Evolutionary conservation across 2,113 vertebrate genomes (phyloP).

Genomic region (Microcebus lehilahytsara): DNA sequence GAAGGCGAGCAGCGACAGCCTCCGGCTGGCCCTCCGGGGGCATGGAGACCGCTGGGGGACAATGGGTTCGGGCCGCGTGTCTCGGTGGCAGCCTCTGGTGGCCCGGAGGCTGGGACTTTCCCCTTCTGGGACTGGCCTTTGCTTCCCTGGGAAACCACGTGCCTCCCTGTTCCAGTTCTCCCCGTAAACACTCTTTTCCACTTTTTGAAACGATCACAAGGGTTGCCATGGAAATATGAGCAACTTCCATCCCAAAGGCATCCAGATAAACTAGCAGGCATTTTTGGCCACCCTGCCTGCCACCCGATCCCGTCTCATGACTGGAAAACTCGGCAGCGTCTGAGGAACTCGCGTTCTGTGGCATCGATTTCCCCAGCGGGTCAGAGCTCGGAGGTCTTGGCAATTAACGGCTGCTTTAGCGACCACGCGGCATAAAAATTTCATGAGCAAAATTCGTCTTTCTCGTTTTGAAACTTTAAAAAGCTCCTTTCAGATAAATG

Average conservation of each 20-base stretch:
- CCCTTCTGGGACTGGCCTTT: background rate
- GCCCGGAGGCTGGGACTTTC: background rate
- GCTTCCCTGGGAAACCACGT: constrained; percentile 14
- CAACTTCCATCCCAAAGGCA: background rate
- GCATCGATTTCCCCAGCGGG: background rate
- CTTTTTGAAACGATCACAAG: constrained; percentile 5
- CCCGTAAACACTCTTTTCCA: background rate
- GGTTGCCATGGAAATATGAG: background rate
- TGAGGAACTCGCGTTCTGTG: background rate
- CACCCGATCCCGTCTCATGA: background rate
- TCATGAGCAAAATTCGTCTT: background rate
- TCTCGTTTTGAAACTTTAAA: background rate
- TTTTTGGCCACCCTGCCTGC: background rate
- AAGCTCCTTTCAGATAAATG: background rate
- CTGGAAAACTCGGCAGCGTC: rapidly evolving
- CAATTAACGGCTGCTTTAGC: background rate
- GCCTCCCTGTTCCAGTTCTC: background rate
- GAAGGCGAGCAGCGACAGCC: background rate
- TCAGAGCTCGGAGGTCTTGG: background rate
- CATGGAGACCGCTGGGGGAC: background rate
- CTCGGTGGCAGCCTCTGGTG: constrained; percentile 8
- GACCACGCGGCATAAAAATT: background rate
- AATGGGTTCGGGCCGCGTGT: background rate
- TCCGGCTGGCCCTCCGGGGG: background rate
- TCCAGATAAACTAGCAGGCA: background rate